Evolutionary conservation across 2,797 vertebrate species (phyloP).

Genomic region (Myoxocephalus aenaeus): DNA sequence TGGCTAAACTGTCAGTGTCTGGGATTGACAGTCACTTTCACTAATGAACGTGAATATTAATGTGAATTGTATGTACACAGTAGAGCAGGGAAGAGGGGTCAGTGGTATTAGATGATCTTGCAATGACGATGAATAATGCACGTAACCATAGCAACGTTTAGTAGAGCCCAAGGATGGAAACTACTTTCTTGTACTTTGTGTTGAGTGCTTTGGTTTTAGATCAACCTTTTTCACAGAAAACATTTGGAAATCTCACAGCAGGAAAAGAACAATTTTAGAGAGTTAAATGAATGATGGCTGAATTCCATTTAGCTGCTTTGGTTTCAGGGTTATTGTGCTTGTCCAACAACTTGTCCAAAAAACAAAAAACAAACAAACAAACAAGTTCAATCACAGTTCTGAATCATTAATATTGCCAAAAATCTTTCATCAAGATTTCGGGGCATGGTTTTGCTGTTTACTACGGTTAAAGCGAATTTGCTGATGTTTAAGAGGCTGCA

Average conservation of each 20-base stretch:
- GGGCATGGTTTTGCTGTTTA: slow-evolving; percentile 9
- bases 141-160: slow-evolving; percentile 6
- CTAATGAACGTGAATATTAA: slow-evolving; percentile 11
- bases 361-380: not conserved
- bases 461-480: not conserved
- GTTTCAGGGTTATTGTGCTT: not conserved
- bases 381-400: not conserved
- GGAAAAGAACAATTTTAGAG: not conserved
- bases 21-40: not conserved
- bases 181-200: not conserved
- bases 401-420: not conserved
- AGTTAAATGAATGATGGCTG: not conserved
- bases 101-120: slow-evolving; percentile 16
- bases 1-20: not conserved
- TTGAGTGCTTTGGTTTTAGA: not conserved
- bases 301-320: not conserved
- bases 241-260: not conserved
- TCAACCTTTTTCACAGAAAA: not conserved
- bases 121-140: not conserved
- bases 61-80: not conserved
- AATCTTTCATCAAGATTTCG: not conserved
- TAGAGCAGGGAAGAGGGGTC: slow-evolving; percentile 3
- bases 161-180: not conserved
- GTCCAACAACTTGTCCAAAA: not conserved
- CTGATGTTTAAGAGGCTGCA: not conserved